These are phyloP conservation scores for Notarius quadriscutis DNA, from an alignment of 2,113 vertebrate genomes.

Conservation along the genomic window DNA sequence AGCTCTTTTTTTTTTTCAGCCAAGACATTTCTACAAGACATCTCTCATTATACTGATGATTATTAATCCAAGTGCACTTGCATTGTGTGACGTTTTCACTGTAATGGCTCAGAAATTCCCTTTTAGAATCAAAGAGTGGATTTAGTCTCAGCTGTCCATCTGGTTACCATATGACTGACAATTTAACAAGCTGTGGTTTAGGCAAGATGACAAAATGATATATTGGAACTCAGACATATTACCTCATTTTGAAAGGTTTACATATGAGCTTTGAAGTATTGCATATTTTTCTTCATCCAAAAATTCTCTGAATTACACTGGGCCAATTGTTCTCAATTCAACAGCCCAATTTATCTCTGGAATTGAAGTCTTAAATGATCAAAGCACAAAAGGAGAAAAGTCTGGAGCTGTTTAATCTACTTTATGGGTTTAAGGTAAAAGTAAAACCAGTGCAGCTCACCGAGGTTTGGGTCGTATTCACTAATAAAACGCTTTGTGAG, in stretches of 20 bases:
- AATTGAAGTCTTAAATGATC: background rate
- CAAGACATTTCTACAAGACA: conserved; percentile 1
- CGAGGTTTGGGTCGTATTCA: conserved; percentile 89
- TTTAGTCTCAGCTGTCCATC: conserved; percentile 15
- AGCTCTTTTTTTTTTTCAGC: background rate
- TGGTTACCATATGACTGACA: conserved; percentile 20
- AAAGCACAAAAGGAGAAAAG: background rate
- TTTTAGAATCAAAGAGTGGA: background rate
- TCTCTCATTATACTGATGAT: background rate
- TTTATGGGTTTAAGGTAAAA: conserved; percentile 7
- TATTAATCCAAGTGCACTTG: background rate
- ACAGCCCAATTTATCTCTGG: background rate
- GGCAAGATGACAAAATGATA: conserved; percentile 27
- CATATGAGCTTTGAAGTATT: conserved; percentile 16
- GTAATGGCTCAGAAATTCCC: background rate
- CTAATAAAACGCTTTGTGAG: conserved; percentile 91
- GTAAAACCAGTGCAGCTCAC: conserved; percentile 69
- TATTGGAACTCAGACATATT: background rate
- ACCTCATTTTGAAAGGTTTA: conserved; percentile 5
- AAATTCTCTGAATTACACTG: conserved; percentile 2
- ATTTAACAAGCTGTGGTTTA: conserved; percentile 13
- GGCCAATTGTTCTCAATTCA: background rate
- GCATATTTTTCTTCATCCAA: background rate
- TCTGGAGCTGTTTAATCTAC: background rate
- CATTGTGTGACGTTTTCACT: background rate